Conservation (phyloP, 2,797 vertebrate genomes). For the Sebastes oblongus region DNA sequence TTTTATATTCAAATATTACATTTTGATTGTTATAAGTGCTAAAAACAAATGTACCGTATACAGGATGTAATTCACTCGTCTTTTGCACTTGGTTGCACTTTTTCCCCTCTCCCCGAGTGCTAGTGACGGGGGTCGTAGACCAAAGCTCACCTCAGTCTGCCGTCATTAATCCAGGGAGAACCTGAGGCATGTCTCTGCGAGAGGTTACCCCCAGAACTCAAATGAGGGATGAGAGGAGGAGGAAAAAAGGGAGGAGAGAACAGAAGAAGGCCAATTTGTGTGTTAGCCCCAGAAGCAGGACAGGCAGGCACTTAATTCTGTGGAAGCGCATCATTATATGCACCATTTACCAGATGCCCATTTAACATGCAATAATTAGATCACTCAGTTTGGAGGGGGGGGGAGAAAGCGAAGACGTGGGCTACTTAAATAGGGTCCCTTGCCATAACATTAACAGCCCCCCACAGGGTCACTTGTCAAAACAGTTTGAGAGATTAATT, state of each 20-base stretch:
- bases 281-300: constrained; percentile 82
- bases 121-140: constrained; percentile 40
- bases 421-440: constrained; percentile 79
- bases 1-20: neutral
- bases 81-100: neutral
- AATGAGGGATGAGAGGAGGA: constrained; percentile 70
- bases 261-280: constrained; percentile 83
- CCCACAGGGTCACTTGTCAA: constrained; percentile 83
- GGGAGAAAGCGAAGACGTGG: constrained; percentile 51
- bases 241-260: constrained; percentile 46
- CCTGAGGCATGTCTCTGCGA: constrained; percentile 72
- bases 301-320: constrained; percentile 85
- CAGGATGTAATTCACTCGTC: neutral
- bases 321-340: constrained; percentile 88
- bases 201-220: constrained; percentile 65
- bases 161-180: constrained; percentile 78
- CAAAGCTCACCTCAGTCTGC: constrained; percentile 53
- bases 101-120: neutral
- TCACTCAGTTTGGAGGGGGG: constrained; percentile 76
- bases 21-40: neutral
- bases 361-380: constrained; percentile 91
- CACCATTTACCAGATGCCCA: constrained; percentile 89
- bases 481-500: constrained; percentile 82
- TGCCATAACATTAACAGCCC: constrained; percentile 82
- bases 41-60: neutral